These are phyloP conservation scores for Chydorus sphaericus DNA, from an alignment of 2,888 invertebrate genomes.

Conservation along the genomic window DNA sequence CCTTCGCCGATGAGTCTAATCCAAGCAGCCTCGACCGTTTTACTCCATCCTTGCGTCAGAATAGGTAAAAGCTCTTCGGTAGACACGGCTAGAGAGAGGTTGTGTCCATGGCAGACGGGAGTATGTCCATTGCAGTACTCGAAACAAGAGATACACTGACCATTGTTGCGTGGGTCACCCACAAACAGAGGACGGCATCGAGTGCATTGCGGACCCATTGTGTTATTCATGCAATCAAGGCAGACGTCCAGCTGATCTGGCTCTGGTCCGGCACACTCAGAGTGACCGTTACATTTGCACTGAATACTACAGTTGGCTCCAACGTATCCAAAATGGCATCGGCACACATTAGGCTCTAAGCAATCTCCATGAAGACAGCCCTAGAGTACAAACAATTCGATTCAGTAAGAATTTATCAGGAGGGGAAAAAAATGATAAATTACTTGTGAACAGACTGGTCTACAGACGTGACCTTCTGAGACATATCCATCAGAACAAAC, in stretches of 20 bases:
- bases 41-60: neutral
- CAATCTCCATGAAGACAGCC: constrained; percentile 77
- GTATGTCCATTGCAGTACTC: constrained; percentile 85
- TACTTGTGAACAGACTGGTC: constrained; percentile 56
- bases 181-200: constrained; percentile 81
- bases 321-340: constrained; percentile 87
- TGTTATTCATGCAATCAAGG: constrained; percentile 74
- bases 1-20: constrained; percentile 40
- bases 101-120: constrained; percentile 43
- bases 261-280: constrained; percentile 76
- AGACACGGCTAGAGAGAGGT: constrained; percentile 13
- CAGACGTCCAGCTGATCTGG: constrained; percentile 71
- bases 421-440: neutral
- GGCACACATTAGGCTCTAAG: constrained; percentile 64
- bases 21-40: constrained; percentile 9
- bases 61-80: neutral
- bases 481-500: constrained; percentile 42
- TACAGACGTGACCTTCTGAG: constrained; percentile 43
- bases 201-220: constrained; percentile 82
- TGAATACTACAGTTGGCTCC: constrained; percentile 86
- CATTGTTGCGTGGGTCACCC: constrained; percentile 69
- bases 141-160: constrained; percentile 70
- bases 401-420: neutral
- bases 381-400: constrained; percentile 17
- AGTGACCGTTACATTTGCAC: constrained; percentile 88